A percentile compares a stretch with the other conserved stretches of the same genome.
Conservation (phyloP, 2,797 vertebrate genomes). For the Diplodus sargus region DNA sequence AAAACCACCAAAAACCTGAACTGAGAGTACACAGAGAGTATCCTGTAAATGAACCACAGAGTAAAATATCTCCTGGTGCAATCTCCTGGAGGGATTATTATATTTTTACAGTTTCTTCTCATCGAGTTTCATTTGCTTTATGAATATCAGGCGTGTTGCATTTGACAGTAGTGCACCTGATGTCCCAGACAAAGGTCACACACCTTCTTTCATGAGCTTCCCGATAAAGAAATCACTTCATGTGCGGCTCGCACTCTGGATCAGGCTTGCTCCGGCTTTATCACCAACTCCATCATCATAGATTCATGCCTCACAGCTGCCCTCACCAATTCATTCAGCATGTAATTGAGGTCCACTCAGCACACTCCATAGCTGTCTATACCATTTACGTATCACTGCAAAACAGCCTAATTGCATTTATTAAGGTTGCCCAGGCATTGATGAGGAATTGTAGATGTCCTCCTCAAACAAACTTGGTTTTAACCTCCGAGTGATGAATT, state of each 20-base stretch:
- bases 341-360: conserved; percentile 67
- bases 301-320: conserved; percentile 46
- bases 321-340: conserved; percentile 56
- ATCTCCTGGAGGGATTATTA: conserved; percentile 42
- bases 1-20: background rate
- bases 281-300: conserved; percentile 60
- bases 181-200: conserved; percentile 59
- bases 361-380: conserved; percentile 62
- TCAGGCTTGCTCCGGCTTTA: conserved; percentile 50
- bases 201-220: conserved; percentile 46
- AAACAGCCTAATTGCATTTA: conserved; percentile 56
- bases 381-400: conserved; percentile 55
- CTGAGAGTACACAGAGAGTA: conserved; percentile 4
- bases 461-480: conserved; percentile 63
- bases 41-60: conserved; percentile 11
- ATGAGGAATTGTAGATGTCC: conserved; percentile 66
- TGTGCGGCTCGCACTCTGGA: conserved; percentile 39
- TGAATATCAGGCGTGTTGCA: conserved; percentile 1
- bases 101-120: conserved; percentile 35
- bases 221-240: conserved; percentile 55
- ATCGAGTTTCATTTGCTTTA: conserved; percentile 20
- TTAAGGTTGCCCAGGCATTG: conserved; percentile 62
- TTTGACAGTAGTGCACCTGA: conserved; percentile 45
- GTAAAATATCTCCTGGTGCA: conserved; percentile 25
- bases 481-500: conserved; percentile 68